Conservation (phyloP, 2,888 invertebrate species). For the Meloe dianella region DNA sequence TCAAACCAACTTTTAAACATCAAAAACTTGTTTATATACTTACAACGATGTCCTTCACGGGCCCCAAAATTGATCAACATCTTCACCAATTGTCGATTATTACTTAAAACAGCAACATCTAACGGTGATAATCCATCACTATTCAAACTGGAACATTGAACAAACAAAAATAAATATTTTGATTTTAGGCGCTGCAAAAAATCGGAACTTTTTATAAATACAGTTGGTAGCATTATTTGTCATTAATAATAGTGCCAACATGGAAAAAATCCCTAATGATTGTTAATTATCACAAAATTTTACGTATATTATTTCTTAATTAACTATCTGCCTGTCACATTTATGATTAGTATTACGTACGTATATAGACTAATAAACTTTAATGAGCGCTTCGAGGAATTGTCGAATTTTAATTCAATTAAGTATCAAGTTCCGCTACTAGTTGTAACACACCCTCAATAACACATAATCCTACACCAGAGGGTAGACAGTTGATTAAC, state of each 20-base stretch:
- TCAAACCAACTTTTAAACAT: too few relatives aligned
- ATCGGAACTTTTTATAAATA: too few relatives aligned
- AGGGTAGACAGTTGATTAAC: too few relatives aligned
- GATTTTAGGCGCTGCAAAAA: too few relatives aligned
- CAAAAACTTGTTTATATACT: slow-evolving; percentile 64
- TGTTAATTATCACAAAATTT: too few relatives aligned
- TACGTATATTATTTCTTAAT: slow-evolving; percentile 18
- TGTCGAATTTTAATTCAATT: slow-evolving; percentile 22
- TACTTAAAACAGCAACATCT: slow-evolving; percentile 92
- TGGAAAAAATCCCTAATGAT: too few relatives aligned
- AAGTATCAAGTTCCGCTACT: neutral
- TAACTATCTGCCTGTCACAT: slow-evolving; percentile 19
- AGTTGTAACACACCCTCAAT: neutral
- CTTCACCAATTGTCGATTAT: slow-evolving; percentile 85
- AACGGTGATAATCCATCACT: slow-evolving; percentile 87
- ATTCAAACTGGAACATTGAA: slow-evolving; percentile 71
- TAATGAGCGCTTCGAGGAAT: slow-evolving; percentile 18
- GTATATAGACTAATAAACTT: slow-evolving; percentile 24
- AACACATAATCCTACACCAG: too few relatives aligned
- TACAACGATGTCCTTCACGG: slow-evolving; percentile 83
- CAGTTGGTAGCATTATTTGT: too few relatives aligned
- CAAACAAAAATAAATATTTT: neutral
- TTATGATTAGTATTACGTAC: slow-evolving; percentile 19
- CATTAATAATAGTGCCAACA: too few relatives aligned
- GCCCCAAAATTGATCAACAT: slow-evolving; percentile 89